phyloP scores from a whole-genome alignment of 2,113 vertebrate genomes.

The Struthidea cinerea region DNA sequence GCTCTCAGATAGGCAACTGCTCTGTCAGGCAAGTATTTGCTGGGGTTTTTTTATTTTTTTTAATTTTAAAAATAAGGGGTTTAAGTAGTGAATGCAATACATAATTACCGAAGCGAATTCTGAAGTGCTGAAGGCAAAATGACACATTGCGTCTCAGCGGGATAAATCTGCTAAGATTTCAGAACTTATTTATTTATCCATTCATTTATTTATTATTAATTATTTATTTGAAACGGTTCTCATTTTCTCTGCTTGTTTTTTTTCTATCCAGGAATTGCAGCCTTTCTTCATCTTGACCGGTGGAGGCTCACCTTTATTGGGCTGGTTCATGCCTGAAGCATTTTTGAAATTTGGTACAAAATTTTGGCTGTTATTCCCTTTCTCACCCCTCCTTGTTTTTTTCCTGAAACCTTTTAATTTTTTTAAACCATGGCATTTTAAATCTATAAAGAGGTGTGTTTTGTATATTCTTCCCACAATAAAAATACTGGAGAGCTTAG shows the following conservation, averaged over 20 bases:
- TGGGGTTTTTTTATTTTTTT: not conserved
- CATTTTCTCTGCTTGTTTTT: not conserved
- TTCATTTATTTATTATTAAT: not conserved
- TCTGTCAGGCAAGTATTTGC: not conserved
- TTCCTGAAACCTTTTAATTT: not conserved
- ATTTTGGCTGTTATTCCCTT: not conserved
- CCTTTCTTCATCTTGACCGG: accelerated
- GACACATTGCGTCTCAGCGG: not conserved
- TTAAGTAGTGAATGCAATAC: not conserved
- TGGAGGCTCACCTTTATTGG: not conserved
- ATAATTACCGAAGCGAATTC: not conserved
- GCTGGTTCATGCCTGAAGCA: not conserved
- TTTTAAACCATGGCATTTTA: not conserved
- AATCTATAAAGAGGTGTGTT: not conserved
- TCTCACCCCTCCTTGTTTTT: not conserved
- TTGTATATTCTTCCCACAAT: not conserved
- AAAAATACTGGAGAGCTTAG: not conserved
- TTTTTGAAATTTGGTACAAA: not conserved
- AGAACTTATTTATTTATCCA: not conserved
- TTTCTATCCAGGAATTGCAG: not conserved
- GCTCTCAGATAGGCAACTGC: not conserved
- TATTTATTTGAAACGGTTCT: not conserved
- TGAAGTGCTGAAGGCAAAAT: not conserved
- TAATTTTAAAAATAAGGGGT: not conserved
- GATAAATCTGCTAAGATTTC: not conserved